Evolutionary conservation across 2,113 vertebrate genomes (phyloP).

Genomic region (Lamprotornis superbus): DNA sequence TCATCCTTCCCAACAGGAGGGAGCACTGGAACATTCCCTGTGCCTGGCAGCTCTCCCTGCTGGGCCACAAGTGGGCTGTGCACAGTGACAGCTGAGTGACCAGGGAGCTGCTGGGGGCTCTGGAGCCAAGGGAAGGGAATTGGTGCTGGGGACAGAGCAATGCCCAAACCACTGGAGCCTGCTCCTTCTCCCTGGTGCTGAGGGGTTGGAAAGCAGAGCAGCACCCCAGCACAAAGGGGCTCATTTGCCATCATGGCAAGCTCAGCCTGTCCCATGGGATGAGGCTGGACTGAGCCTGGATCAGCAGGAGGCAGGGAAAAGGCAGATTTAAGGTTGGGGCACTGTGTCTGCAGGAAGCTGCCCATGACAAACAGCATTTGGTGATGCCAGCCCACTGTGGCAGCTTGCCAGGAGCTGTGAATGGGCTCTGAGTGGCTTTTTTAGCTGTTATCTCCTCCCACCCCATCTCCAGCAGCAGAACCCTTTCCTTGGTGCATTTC

Average conservation of each 20-base stretch:
- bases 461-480: background rate
- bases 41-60: background rate
- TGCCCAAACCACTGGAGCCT: background rate
- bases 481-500: background rate
- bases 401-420: background rate
- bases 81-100: background rate
- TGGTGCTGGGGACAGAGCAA: background rate
- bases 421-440: background rate
- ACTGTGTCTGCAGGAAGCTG: background rate
- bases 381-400: background rate
- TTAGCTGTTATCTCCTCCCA: background rate
- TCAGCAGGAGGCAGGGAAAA: background rate
- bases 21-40: background rate
- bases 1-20: too few species aligned
- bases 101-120: background rate
- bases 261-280: background rate
- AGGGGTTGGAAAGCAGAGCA: background rate
- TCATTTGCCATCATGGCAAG: rapidly evolving
- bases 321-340: background rate
- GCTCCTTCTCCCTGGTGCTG: rapidly evolving
- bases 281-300: background rate
- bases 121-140: too few species aligned
- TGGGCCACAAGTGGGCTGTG: background rate
- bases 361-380: background rate
- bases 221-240: background rate